A percentile compares a stretch with the other conserved stretches of the same genome.
These are phyloP conservation scores for Drosophila lini DNA, from an alignment of 1,140 invertebrate genomes.

Conservation along the genomic window DNA sequence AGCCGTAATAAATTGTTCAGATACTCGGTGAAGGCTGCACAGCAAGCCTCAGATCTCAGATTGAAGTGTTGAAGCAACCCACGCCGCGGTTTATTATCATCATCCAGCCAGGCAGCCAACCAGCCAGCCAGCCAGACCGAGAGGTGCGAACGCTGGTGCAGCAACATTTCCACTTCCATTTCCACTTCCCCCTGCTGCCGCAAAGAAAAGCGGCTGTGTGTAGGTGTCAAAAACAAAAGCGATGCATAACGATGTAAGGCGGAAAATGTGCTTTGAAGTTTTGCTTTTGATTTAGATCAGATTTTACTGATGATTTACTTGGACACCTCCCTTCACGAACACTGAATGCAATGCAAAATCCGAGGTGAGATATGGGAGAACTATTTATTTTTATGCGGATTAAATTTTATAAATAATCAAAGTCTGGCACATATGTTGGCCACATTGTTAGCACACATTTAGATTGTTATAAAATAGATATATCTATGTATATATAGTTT, in stretches of 20 bases:
- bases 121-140: slow-evolving; percentile 19
- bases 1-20: slow-evolving; percentile 14
- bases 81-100: slow-evolving; percentile 67
- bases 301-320: slow-evolving; percentile 51
- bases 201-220: slow-evolving; percentile 51
- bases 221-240: slow-evolving; percentile 76
- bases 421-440: slow-evolving; percentile 40
- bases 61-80: slow-evolving; percentile 65
- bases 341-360: slow-evolving; percentile 40
- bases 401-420: slow-evolving; percentile 33
- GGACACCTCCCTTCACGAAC: slow-evolving; percentile 11
- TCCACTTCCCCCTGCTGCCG: slow-evolving; percentile 2
- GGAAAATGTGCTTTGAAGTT: slow-evolving; percentile 72
- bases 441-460: slow-evolving; percentile 31
- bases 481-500: slow-evolving; percentile 9
- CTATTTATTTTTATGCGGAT: slow-evolving; percentile 48
- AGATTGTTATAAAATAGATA: slow-evolving; percentile 15
- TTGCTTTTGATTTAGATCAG: slow-evolving; percentile 44
- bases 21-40: slow-evolving; percentile 21
- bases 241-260: slow-evolving; percentile 50
- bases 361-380: slow-evolving; percentile 13
- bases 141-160: slow-evolving; percentile 69
- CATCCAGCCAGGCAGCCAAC: slow-evolving; percentile 1
- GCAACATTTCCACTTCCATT: slow-evolving; percentile 22
- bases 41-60: slow-evolving; percentile 23